phyloP scores from a whole-genome alignment of 2,888 invertebrate genomes.

The Pelosia muscerda region DNA sequence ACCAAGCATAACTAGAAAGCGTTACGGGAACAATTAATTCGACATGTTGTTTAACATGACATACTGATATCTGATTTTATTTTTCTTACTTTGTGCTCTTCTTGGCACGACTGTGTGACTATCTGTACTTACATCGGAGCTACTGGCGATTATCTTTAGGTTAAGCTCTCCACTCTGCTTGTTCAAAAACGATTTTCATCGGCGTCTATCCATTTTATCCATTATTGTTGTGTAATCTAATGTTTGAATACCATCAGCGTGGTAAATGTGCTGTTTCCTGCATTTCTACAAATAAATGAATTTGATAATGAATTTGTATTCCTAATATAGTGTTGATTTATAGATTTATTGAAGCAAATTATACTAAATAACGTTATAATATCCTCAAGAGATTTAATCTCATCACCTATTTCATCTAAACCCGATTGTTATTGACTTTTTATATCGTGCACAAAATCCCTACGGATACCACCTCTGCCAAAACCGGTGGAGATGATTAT shows the following conservation, averaged over 20 bases:
- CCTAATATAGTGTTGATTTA: neutral
- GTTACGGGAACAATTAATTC: constrained; percentile 68
- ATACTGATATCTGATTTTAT: constrained; percentile 44
- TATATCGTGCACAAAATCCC: no score
- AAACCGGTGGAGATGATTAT: no score
- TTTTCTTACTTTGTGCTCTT: constrained; percentile 37
- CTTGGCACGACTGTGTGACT: constrained; percentile 43
- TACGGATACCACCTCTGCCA: no score
- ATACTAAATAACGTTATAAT: neutral
- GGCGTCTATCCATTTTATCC: neutral
- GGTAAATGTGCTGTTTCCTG: no score
- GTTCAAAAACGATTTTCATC: neutral
- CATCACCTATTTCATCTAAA: no score
- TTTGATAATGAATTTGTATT: no score
- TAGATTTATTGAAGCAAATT: neutral
- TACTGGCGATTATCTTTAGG: constrained; percentile 19
- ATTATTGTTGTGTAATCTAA: neutral
- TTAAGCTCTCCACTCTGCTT: neutral
- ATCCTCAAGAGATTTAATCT: no score
- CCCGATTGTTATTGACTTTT: no score
- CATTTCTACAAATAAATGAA: no score
- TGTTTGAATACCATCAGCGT: neutral
- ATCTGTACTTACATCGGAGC: constrained; percentile 39
- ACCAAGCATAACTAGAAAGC: constrained; percentile 66
- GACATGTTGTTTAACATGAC: constrained; percentile 61